Evolutionary conservation across 2,113 vertebrate genomes (phyloP).

Genomic region (Mesoclemmys tuberculata): DNA sequence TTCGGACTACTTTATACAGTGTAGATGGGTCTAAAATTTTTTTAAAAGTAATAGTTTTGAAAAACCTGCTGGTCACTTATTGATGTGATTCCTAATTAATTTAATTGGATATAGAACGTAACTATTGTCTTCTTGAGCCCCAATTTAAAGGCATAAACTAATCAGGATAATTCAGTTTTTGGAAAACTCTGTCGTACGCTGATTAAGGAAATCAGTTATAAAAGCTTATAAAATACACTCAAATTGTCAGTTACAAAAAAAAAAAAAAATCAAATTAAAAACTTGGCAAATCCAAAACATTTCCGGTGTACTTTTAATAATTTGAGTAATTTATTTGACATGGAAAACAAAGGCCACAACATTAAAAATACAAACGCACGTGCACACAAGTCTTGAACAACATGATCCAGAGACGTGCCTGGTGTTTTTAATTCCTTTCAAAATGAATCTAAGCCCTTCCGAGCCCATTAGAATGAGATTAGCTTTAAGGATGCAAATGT

Average conservation of each 20-base stretch:
- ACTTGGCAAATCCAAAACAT: constrained; percentile 24
- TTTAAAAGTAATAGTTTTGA: background rate
- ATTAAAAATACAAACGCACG: constrained; percentile 10
- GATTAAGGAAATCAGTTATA: background rate
- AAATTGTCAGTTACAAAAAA: background rate
- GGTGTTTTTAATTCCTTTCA: background rate
- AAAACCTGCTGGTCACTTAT: background rate
- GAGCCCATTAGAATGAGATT: background rate
- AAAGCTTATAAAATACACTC: background rate
- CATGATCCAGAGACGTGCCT: background rate
- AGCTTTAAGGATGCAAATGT: background rate
- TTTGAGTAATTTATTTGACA: background rate
- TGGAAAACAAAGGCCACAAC: background rate
- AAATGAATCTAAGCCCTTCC: constrained; percentile 10
- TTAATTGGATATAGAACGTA: background rate
- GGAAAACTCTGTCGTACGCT: background rate
- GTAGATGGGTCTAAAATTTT: background rate
- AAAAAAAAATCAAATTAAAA: background rate
- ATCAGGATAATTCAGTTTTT: background rate
- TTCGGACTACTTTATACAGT: background rate
- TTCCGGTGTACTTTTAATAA: background rate
- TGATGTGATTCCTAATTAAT: background rate
- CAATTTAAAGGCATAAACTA: background rate
- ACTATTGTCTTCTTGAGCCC: background rate
- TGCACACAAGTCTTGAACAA: background rate